Conservation (phyloP, 2,888 invertebrate species). For the Epirrhoe tristata region DNA sequence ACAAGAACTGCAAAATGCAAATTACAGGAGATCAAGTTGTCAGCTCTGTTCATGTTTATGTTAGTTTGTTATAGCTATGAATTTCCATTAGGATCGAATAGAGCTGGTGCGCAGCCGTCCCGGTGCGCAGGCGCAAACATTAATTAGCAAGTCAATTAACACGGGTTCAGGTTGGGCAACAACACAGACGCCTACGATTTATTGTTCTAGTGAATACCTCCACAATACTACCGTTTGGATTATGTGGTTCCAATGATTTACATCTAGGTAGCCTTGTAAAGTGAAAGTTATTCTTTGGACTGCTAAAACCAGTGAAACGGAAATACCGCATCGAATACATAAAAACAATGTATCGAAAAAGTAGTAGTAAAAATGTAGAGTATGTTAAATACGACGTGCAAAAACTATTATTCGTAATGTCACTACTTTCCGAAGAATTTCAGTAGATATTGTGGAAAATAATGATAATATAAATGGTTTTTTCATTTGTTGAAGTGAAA, state of each 20-base stretch:
- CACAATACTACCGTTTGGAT: slow-evolving; percentile 28
- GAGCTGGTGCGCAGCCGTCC: slow-evolving; percentile 43
- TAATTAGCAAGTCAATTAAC: slow-evolving; percentile 69
- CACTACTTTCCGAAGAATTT: neutral
- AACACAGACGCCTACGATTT: slow-evolving; percentile 48
- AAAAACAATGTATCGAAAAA: neutral
- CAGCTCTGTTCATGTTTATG: neutral
- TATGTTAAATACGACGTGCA: neutral
- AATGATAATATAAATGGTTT: neutral
- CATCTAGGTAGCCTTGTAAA: slow-evolving; percentile 29
- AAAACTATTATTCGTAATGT: neutral
- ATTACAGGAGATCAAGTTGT: neutral
- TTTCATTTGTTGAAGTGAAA: neutral
- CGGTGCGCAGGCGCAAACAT: slow-evolving; percentile 48
- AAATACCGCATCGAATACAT: slow-evolving; percentile 18
- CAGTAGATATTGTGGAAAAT: neutral
- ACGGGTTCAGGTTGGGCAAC: slow-evolving; percentile 59
- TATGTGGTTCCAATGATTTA: slow-evolving; percentile 27
- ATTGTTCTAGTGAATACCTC: slow-evolving; percentile 48
- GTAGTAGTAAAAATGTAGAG: neutral
- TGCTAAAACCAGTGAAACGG: slow-evolving; percentile 27
- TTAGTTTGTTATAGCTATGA: neutral
- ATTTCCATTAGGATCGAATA: slow-evolving; percentile 24
- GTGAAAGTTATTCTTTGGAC: slow-evolving; percentile 34
- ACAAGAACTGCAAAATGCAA: neutral